These are phyloP conservation scores for Cartodere bifasciata DNA, from an alignment of 2,888 invertebrate species.

Conservation along the genomic window DNA sequence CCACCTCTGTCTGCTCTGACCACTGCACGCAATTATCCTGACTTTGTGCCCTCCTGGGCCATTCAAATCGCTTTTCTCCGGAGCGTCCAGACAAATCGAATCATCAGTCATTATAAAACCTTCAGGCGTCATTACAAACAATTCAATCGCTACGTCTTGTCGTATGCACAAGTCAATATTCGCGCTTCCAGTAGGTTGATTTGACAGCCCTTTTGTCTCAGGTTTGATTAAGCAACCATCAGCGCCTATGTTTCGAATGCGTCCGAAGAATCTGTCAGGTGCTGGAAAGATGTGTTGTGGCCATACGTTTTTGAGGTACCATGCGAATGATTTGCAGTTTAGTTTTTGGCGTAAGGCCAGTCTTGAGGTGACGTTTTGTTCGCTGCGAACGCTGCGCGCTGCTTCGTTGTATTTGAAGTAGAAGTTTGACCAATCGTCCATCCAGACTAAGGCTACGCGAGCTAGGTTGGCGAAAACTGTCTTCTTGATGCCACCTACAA, in stretches of 20 bases:
- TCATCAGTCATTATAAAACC: conserved; percentile 78
- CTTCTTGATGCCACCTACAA: conserved; percentile 80
- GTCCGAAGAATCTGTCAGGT: conserved; percentile 77
- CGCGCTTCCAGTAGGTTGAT: conserved; percentile 60
- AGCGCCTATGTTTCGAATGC: conserved; percentile 44
- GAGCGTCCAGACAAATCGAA: conserved; percentile 70
- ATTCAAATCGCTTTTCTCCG: conserved; percentile 35
- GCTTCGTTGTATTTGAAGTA: conserved; percentile 76
- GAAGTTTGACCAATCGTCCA: conserved; percentile 94
- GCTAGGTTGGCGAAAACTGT: conserved; percentile 86
- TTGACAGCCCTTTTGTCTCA: conserved; percentile 43
- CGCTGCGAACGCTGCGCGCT: conserved; percentile 44
- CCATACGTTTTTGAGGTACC: conserved; percentile 94
- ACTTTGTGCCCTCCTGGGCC: conserved; percentile 38
- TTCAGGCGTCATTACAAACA: conserved; percentile 56
- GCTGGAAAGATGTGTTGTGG: conserved; percentile 92
- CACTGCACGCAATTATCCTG: conserved; percentile 60
- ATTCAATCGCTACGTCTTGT: conserved; percentile 48
- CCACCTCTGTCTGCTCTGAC: conserved; percentile 58
- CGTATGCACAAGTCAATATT: conserved; percentile 50
- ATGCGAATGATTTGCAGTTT: conserved; percentile 75
- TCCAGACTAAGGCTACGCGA: conserved; percentile 91
- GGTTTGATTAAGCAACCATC: conserved; percentile 52
- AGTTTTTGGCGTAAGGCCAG: conserved; percentile 47
- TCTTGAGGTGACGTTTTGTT: conserved; percentile 51